phyloP scores from a whole-genome alignment of 2,888 invertebrate genomes.

The Polylopha cassiicola region DNA sequence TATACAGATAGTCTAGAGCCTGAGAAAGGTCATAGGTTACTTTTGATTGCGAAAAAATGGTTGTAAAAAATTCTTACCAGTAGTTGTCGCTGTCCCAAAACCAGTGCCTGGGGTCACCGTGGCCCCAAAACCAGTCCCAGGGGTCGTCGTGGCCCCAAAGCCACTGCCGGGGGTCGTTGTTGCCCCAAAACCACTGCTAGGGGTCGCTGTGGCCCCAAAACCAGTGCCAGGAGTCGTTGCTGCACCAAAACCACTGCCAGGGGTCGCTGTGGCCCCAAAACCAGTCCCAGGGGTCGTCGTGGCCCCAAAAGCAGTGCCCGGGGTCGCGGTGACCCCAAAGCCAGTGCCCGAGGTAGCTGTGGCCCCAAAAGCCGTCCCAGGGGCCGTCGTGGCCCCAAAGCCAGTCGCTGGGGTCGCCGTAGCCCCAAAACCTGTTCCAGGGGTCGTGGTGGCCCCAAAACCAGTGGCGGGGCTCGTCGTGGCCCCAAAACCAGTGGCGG shows the following conservation, averaged over 20 bases:
- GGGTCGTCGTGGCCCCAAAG: conserved; percentile 26
- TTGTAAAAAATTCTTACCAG: too few species aligned
- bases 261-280: conserved; percentile 12
- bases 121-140: conserved; percentile 31
- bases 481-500: conserved; percentile 9
- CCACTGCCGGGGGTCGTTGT: conserved; percentile 22
- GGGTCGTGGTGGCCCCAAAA: neutral
- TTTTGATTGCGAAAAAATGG: too few species aligned
- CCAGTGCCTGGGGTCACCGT: conserved; percentile 23
- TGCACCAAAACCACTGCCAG: conserved; percentile 6
- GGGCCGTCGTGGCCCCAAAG: conserved; percentile 15
- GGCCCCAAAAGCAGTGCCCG: conserved; percentile 16
- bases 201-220: conserved; percentile 26
- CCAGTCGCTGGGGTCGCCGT: too few species aligned
- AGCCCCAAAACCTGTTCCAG: too few species aligned
- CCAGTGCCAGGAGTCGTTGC: conserved; percentile 25
- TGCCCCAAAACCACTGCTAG: conserved; percentile 27
- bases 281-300: conserved; percentile 3
- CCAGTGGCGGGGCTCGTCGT: neutral
- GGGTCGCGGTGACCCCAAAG: conserved; percentile 8
- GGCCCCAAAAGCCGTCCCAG: neutral
- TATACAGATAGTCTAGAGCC: too few species aligned
- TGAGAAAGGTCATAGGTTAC: too few species aligned
- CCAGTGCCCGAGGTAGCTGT: conserved; percentile 12
- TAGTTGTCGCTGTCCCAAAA: conserved; percentile 24